A percentile compares a stretch with the other conserved stretches of the same genome.
These are phyloP conservation scores for Ochotona curzoniae DNA, from an alignment of 2,113 vertebrate species.

Conservation along the genomic window DNA sequence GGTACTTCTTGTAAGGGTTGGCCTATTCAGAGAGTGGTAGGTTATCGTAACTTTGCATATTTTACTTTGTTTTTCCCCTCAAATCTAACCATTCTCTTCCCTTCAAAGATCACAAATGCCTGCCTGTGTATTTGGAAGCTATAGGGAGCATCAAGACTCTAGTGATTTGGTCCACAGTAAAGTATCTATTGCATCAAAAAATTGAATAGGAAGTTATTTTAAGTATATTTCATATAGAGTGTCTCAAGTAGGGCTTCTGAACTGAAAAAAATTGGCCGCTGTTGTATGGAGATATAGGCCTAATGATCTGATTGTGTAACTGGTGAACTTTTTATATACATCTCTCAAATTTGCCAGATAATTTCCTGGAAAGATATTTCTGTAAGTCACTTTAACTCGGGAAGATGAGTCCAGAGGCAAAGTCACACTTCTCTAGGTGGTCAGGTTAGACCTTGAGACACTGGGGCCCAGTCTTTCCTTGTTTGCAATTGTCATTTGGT, in stretches of 20 bases:
- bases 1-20: not conserved
- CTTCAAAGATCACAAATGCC: not conserved
- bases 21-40: not conserved
- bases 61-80: constrained; percentile 3
- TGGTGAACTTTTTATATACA: not conserved
- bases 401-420: not conserved
- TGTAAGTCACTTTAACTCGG: not conserved
- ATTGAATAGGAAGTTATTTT: not conserved
- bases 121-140: not conserved
- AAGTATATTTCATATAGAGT: no score
- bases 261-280: not conserved
- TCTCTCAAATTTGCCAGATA: not conserved
- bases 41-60: constrained; percentile 56
- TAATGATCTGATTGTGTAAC: not conserved
- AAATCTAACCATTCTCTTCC: constrained; percentile 29
- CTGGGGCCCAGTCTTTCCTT: not conserved
- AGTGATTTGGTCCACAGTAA: not conserved
- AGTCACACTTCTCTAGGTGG: not conserved
- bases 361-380: not conserved
- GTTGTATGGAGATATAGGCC: not conserved
- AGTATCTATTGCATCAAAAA: not conserved
- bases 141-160: not conserved
- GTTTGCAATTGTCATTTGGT: not conserved
- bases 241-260: not conserved
- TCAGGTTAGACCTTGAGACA: not conserved